phyloP scores from a whole-genome alignment of 2,888 invertebrate species.

The Machimus rusticus region DNA sequence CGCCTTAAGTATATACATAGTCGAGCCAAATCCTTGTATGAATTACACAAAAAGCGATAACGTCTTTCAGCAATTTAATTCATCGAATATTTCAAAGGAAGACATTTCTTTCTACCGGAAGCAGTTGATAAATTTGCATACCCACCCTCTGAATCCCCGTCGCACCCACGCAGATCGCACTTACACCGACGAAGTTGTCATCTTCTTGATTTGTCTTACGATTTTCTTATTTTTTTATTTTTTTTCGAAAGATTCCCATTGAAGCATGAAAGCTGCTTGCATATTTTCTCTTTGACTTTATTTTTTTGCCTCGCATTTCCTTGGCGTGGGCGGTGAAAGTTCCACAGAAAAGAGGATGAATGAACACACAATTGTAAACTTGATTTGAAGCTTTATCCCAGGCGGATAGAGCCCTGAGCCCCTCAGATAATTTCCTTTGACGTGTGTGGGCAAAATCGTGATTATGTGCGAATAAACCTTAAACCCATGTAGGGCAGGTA shows the following conservation, averaged over 20 bases:
- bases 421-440: not conserved
- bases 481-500: not conserved
- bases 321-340: not conserved
- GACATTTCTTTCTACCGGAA: not conserved
- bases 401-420: not conserved
- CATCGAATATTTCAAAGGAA: not conserved
- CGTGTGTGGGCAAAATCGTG: conserved; percentile 6
- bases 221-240: not conserved
- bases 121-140: not conserved
- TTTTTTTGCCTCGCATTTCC: not conserved
- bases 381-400: conserved; percentile 25
- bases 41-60: not conserved
- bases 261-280: conserved; percentile 2
- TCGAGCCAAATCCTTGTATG: not conserved
- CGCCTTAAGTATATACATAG: not conserved
- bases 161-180: not conserved
- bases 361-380: conserved; percentile 2
- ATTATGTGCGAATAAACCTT: not conserved
- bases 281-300: not conserved
- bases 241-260: not conserved
- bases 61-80: not conserved
- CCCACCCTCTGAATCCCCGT: not conserved
- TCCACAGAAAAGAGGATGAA: not conserved
- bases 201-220: not conserved
- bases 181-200: not conserved